Evolutionary conservation across 2,888 invertebrate genomes (phyloP).

Genomic region (Pyrrhosoma nymphula): DNA sequence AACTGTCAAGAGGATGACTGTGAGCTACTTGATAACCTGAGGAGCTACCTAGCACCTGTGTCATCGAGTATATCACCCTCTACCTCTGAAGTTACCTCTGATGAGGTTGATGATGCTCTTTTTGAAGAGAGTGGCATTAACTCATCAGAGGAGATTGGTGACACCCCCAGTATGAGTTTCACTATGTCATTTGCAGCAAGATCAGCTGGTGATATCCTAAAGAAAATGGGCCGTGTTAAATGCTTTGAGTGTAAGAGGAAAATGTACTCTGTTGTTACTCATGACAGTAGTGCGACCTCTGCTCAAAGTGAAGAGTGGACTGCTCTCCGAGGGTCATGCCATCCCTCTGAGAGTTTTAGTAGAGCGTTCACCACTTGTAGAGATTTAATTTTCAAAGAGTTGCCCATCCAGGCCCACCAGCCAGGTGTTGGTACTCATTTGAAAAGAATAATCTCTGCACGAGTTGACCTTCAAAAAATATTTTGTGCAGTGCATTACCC

Average conservation of each 20-base stretch:
- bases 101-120: neutral
- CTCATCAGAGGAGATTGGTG: neutral
- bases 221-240: neutral
- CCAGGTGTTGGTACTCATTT: neutral
- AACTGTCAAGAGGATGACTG: slow-evolving; percentile 45
- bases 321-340: neutral
- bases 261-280: neutral
- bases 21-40: neutral
- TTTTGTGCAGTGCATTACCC: neutral
- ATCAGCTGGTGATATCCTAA: neutral
- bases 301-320: neutral
- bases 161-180: neutral
- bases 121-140: neutral
- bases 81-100: neutral
- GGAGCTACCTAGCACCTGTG: neutral
- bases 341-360: neutral
- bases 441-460: neutral
- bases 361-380: neutral
- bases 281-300: neutral
- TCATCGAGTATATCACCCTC: neutral
- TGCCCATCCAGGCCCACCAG: neutral
- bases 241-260: neutral
- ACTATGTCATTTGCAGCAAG: neutral
- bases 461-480: neutral
- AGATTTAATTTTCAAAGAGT: neutral